Evolutionary conservation across 2,113 vertebrate species (phyloP).

Genomic region (Dasypus novemcinctus): DNA sequence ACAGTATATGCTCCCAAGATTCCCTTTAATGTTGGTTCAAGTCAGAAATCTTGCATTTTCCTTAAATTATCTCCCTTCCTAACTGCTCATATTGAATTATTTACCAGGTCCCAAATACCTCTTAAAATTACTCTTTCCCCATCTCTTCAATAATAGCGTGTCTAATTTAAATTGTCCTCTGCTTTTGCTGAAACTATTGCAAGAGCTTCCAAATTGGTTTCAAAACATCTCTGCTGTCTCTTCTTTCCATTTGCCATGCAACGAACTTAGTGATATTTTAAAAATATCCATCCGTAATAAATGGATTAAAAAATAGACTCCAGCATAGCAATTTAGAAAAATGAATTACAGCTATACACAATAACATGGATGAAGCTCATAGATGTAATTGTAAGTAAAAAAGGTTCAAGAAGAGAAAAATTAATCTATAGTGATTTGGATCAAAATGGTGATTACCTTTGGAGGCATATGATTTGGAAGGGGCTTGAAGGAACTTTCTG

Average conservation of each 20-base stretch:
- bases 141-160: background rate
- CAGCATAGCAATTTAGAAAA: background rate
- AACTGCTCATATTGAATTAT: background rate
- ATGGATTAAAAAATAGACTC: background rate
- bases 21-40: no score
- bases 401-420: no score
- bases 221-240: background rate
- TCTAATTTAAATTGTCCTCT: background rate
- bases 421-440: background rate
- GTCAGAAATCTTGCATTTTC: background rate
- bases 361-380: background rate
- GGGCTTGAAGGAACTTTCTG: fast-evolving
- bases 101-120: background rate
- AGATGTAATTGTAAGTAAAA: background rate
- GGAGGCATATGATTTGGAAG: background rate
- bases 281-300: background rate
- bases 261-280: background rate
- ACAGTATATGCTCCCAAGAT: background rate
- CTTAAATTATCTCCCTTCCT: background rate
- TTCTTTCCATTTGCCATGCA: no score
- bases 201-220: background rate
- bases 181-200: background rate
- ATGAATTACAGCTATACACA: background rate
- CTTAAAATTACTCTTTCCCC: background rate
- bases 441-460: no score